Evolutionary conservation across 1,140 invertebrate species (phyloP).

Genomic region (Drosophila biarmipes): DNA sequence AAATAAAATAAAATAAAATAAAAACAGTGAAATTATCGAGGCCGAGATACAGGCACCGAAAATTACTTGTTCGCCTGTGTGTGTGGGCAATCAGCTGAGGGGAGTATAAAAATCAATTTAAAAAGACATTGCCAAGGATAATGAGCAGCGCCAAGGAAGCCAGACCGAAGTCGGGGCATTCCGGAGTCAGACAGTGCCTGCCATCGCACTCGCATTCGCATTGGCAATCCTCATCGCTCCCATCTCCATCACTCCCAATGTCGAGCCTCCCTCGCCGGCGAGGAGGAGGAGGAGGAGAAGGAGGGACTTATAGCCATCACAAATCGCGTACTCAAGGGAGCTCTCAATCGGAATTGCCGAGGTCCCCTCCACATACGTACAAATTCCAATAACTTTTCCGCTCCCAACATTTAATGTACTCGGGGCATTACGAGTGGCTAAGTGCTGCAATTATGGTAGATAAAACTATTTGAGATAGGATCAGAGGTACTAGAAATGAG

Average conservation of each 20-base stretch:
- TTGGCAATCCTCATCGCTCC: slow-evolving; percentile 20
- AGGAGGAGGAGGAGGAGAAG: no score
- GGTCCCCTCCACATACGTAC: slow-evolving; percentile 1
- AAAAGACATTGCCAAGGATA: slow-evolving; percentile 72
- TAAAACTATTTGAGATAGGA: background rate
- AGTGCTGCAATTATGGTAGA: background rate
- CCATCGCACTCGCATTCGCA: slow-evolving; percentile 9
- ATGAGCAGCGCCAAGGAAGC: slow-evolving; percentile 48
- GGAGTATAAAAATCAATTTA: slow-evolving; percentile 78
- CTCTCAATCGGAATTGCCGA: slow-evolving; percentile 22
- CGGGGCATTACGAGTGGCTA: background rate
- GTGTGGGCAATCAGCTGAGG: slow-evolving; percentile 49
- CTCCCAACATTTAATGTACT: background rate
- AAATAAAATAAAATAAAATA: slow-evolving; percentile 14
- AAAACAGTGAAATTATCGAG: slow-evolving; percentile 33
- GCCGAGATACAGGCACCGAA: slow-evolving; percentile 12
- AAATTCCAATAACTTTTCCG: slow-evolving; percentile 2
- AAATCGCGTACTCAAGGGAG: slow-evolving; percentile 27
- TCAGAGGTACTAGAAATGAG: background rate
- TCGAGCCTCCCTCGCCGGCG: background rate
- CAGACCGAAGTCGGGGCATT: background rate
- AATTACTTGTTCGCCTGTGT: slow-evolving; percentile 9
- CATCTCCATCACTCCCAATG: slow-evolving; percentile 1
- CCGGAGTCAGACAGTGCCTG: slow-evolving; percentile 7
- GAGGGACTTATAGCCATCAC: background rate